Evolutionary conservation across 2,888 invertebrate genomes (phyloP).

Genomic region (Spilosoma lubricipeda): DNA sequence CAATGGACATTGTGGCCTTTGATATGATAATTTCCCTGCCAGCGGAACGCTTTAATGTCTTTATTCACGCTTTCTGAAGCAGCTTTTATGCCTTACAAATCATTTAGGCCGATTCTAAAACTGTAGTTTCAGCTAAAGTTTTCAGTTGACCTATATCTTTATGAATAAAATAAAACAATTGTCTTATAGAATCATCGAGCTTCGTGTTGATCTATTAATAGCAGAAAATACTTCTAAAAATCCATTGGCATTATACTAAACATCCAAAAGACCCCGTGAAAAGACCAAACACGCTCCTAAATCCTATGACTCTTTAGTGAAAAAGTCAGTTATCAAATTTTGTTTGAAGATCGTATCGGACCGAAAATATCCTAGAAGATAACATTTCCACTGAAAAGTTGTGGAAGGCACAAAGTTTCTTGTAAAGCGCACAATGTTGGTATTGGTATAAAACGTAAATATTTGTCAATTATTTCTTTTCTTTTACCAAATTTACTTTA

Average conservation of each 20-base stretch:
- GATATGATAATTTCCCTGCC: neutral
- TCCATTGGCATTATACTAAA: neutral
- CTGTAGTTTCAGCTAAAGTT: neutral
- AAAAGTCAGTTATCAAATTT: too few species aligned
- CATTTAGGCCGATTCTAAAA: neutral
- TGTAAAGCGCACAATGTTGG: too few species aligned
- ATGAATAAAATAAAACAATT: neutral
- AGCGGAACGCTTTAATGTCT: slow-evolving; percentile 3
- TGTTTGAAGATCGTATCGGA: too few species aligned
- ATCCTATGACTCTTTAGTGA: too few species aligned
- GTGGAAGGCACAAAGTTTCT: too few species aligned
- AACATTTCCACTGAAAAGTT: too few species aligned
- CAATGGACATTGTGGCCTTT: slow-evolving; percentile 4
- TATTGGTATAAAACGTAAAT: neutral
- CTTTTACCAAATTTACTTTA: neutral
- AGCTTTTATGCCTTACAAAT: neutral
- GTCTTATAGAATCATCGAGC: neutral
- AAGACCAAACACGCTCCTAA: too few species aligned
- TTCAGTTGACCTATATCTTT: neutral
- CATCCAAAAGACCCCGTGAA: too few species aligned
- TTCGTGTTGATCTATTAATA: neutral
- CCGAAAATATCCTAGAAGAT: too few species aligned
- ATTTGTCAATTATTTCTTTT: neutral
- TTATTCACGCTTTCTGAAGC: slow-evolving; percentile 2
- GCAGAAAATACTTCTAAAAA: neutral